phyloP scores from a whole-genome alignment of 2,113 vertebrate species.

The Psephotus haematonotus region DNA sequence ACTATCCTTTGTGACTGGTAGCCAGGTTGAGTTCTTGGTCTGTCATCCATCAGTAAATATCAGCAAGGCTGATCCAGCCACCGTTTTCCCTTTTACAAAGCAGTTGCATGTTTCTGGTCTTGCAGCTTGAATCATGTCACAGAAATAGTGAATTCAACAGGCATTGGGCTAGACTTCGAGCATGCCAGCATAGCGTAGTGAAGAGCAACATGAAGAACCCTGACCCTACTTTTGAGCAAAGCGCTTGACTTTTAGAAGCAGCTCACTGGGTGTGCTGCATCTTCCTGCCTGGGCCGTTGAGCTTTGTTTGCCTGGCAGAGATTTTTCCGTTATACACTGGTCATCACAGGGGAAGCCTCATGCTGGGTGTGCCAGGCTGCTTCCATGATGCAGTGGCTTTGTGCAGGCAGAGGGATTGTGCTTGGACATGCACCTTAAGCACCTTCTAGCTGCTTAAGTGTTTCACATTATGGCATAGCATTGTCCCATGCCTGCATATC shows the following conservation, averaged over 20 bases:
- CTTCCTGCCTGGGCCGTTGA: background rate
- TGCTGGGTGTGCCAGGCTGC: background rate
- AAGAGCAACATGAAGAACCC: background rate
- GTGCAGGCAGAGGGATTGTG: background rate
- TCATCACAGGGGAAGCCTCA: background rate
- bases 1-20: background rate
- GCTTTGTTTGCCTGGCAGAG: background rate
- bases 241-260: background rate
- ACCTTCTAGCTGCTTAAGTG: background rate
- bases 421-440: background rate
- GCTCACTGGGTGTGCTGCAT: background rate
- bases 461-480: background rate
- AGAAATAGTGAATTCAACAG: background rate
- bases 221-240: background rate
- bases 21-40: background rate
- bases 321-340: accelerated
- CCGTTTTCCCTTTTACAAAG: background rate
- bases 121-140: background rate
- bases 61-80: background rate
- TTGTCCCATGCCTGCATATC: background rate
- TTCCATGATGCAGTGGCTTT: background rate
- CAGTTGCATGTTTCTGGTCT: background rate
- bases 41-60: background rate
- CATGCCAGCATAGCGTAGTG: background rate
- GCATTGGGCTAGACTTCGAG: background rate